A percentile compares a stretch with the other conserved stretches of the same genome.
These are phyloP conservation scores for Drosophila simulans DNA, from an alignment of 1,140 invertebrate genomes.

Conservation along the genomic window DNA sequence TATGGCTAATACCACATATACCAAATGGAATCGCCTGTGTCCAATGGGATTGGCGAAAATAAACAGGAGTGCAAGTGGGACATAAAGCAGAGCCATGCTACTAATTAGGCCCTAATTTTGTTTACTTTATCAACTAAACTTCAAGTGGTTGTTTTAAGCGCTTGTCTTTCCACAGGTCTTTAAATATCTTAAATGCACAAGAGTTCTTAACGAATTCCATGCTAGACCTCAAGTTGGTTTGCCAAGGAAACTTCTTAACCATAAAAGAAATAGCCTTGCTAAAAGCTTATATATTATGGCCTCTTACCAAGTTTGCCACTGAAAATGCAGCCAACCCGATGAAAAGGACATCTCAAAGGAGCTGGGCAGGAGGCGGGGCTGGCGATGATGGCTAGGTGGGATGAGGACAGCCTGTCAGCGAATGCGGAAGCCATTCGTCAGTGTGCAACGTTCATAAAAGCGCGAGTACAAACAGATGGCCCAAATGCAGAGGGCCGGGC, in stretches of 20 bases:
- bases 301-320: constrained; percentile 40
- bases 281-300: constrained; percentile 48
- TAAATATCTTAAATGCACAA: background rate
- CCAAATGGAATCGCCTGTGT: constrained; percentile 10
- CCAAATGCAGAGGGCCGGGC: constrained; percentile 17
- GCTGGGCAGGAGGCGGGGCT: background rate
- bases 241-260: constrained; percentile 17
- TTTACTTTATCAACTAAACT: background rate
- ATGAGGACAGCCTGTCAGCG: constrained; percentile 25
- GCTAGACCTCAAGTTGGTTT: constrained; percentile 4
- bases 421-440: constrained; percentile 75
- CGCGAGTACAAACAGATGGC: constrained; percentile 62
- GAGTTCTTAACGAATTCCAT: background rate
- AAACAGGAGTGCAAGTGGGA: constrained; percentile 8
- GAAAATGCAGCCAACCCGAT: constrained; percentile 45
- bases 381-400: background rate
- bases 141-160: background rate
- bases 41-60: constrained; percentile 3
- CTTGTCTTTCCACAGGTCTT: background rate
- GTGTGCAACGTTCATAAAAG: constrained; percentile 63
- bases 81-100: background rate
- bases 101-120: background rate
- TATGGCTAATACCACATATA: constrained; percentile 23
- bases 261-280: constrained; percentile 35
- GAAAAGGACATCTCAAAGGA: constrained; percentile 41